Base-by-base conservation (phyloP, 2,797 vertebrate species). In the Sardinella longiceps region DNA sequence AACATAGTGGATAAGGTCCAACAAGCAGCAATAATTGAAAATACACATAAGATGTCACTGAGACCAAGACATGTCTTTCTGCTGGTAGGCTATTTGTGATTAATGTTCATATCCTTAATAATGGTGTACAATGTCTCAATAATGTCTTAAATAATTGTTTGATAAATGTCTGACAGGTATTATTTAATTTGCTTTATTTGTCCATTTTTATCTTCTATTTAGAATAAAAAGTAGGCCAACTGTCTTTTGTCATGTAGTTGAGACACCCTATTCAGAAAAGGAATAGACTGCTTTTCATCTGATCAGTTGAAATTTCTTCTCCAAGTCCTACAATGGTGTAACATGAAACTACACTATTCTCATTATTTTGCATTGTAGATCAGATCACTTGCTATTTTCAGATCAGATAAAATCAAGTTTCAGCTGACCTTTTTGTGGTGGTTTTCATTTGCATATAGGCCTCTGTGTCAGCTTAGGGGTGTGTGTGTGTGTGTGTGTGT, bases 251-350 rank as follows among this genome's bases (percentile, higher is more conserved):
- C 48, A 14, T 14, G 48, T 50, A 43, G 43, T 43, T 43, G 43
- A 43, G 43, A 43, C 4, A 43, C 43, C 4, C 4, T 3, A 4
- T 43, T 43, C 39, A 43, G 43, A 43, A 3, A 1, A 1, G 7
- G 25, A 5, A 81, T 43, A 25, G 11, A 77, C 85, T n/a, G 33
- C 33, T 77, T 81, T 74, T 70, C 74, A 80, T 20, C 5, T 81
- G 82, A 89, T 80, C 7, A 11, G 63, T 51, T 84, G 33, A 56
- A 77, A 74, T 86, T 66, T 66, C 83, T 60, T 45, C 56, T 18
- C 50, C 20, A 74, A 70, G 70, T 74, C 81, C 15, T 15, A 85
- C 87, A 88, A 83, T 84, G 82, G 80, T 12, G 84, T 46, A 87
- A 88, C 45, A 81, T 81, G 82, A 88, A 81, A 84, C 82, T 60